Evolutionary conservation across 2,888 invertebrate genomes (phyloP).

Genomic region (Calameuta pallipes): DNA sequence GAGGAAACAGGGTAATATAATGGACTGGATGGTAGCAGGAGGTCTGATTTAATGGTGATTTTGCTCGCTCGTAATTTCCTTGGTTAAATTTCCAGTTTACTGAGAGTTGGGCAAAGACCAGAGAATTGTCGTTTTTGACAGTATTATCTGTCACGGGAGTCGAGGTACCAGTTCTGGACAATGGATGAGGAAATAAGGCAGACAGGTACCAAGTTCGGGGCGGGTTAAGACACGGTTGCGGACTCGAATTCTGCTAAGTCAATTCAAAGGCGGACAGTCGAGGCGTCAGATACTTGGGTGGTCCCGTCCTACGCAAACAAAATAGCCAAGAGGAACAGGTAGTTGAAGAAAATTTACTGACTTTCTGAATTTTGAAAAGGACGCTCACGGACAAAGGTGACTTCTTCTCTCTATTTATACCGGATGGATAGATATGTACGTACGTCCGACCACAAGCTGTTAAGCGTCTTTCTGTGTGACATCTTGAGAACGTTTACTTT

Average conservation of each 20-base stretch:
- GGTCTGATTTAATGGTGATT: not conserved
- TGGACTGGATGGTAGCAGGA: not conserved
- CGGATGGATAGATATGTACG: conserved; percentile 28
- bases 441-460: conserved; percentile 30
- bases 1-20: not conserved
- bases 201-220: not conserved
- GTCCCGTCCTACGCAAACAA: conserved; percentile 62
- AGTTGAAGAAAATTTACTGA: conserved; percentile 57
- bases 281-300: conserved; percentile 59
- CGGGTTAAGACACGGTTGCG: not conserved
- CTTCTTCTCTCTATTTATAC: conserved; percentile 30
- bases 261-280: conserved; percentile 51
- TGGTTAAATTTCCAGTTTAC: not conserved
- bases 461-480: not conserved
- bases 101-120: not conserved
- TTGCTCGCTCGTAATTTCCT: not conserved
- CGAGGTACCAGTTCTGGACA: not conserved
- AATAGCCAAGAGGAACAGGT: conserved; percentile 49
- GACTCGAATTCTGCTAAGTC: conserved; percentile 56
- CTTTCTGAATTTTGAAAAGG: conserved; percentile 46
- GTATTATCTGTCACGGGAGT: not conserved
- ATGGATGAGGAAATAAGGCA: not conserved
- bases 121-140: not conserved
- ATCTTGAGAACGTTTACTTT: not conserved
- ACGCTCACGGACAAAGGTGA: conserved; percentile 28